These are phyloP conservation scores for Vidua chalybeata DNA, from an alignment of 2,113 vertebrate species.

Conservation along the genomic window DNA sequence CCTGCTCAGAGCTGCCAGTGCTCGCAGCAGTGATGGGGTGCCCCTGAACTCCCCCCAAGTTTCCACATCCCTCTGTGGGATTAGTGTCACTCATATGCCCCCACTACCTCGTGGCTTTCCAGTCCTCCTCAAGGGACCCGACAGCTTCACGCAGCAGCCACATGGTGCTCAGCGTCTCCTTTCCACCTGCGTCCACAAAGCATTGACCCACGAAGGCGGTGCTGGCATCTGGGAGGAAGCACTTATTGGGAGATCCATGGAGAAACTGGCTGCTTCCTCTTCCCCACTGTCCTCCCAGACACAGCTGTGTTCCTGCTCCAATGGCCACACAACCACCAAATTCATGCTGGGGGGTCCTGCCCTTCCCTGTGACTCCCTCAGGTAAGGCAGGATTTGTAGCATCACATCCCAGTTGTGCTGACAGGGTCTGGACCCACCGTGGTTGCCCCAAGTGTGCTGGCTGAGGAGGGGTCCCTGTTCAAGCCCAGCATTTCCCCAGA, in stretches of 20 bases:
- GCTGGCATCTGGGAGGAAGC: not conserved
- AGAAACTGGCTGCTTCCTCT: not conserved
- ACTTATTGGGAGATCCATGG: rapidly evolving
- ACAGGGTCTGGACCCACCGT: rapidly evolving
- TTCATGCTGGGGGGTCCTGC: rapidly evolving
- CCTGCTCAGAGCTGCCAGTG: not conserved
- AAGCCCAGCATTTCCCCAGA: not conserved
- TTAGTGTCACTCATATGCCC: rapidly evolving
- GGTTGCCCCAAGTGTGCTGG: rapidly evolving
- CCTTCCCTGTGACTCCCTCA: not conserved
- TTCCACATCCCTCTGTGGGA: not conserved
- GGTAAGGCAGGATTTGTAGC: not conserved
- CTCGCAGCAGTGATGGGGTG: rapidly evolving
- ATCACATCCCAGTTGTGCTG: rapidly evolving
- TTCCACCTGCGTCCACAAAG: not conserved
- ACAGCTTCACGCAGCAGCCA: constrained; percentile 34
- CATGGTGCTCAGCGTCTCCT: not conserved
- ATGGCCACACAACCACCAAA: rapidly evolving
- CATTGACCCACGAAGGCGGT: not conserved
- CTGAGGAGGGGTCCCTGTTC: not conserved
- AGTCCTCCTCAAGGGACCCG: not conserved
- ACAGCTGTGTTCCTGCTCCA: rapidly evolving
- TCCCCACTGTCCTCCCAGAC: rapidly evolving
- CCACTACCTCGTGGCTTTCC: constrained; percentile 26
- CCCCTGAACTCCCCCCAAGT: not conserved